Evolutionary conservation across 2,888 invertebrate genomes (phyloP).

Genomic region (Thumatha senex): DNA sequence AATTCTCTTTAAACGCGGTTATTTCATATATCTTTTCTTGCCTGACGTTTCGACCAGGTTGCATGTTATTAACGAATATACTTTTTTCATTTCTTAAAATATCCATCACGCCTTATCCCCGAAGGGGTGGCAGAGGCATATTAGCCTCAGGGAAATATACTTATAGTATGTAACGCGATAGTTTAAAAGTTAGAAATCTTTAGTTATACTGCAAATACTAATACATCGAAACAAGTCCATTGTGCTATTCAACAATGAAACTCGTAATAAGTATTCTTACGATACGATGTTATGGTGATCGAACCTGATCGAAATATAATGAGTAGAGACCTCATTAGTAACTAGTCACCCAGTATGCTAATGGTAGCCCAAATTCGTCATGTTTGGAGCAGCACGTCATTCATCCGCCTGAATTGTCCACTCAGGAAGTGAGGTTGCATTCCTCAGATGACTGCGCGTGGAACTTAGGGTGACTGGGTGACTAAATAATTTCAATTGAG

Average conservation of each 20-base stretch:
- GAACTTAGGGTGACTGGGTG: slow-evolving; percentile 47
- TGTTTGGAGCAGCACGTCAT: slow-evolving; percentile 43
- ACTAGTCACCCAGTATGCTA: slow-evolving; percentile 40
- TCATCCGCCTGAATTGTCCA: slow-evolving; percentile 70
- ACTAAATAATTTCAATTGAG: slow-evolving; percentile 51
- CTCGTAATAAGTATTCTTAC: slow-evolving; percentile 1
- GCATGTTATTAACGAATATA: no score
- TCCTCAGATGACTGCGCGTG: slow-evolving; percentile 62
- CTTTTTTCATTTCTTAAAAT: no score
- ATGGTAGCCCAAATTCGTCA: slow-evolving; percentile 43
- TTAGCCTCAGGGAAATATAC: no score
- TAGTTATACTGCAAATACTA: not conserved
- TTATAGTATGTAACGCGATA: no score
- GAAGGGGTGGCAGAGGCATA: no score
- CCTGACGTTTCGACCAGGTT: no score
- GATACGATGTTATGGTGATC: slow-evolving; percentile 11
- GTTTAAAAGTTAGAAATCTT: no score
- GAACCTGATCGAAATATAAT: slow-evolving; percentile 18
- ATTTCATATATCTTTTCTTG: no score
- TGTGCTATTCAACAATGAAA: slow-evolving; percentile 1
- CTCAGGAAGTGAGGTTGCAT: slow-evolving; percentile 75
- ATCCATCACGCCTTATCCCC: no score
- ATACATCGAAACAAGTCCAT: not conserved
- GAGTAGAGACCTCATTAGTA: slow-evolving; percentile 37
- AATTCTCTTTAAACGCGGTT: no score